Evolutionary conservation across 1,140 invertebrate species (phyloP), one percentile per base, ranked within the genome.

Genomic region (Drosophila asahinai): DNA sequence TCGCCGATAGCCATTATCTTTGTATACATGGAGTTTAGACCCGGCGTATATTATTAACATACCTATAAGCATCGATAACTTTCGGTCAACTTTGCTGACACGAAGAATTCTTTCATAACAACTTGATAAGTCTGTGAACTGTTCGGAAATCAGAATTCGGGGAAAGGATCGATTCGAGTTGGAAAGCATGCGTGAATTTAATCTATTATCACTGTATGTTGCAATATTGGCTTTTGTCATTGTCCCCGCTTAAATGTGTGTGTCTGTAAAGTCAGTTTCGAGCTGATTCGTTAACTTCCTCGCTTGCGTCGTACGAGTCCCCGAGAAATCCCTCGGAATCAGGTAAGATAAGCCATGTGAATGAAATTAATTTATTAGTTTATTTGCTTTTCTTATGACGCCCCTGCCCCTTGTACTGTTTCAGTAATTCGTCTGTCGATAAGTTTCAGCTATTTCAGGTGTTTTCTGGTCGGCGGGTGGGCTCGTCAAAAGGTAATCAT

Each of bases 181-280:
- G 19, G 15, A 55, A 59, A 62, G 52, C 65, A 78, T 78, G 75
- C 75, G 68, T 77, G 75, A 61, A 61, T 68, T 74, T 55, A n/a
- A 55, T 14, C 42, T 12, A 40, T 47, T 42, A 45, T 40, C 33
- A 43, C 14, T 54, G 8, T 59, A 30, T 77, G 55, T 77, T 67
- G 62, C 40, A 59, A 47, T 42, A 45, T 48, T 43, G 33, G 62
- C 57, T 77, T 77, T 60, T 77, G 75, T 77, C 15, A 22, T 55
- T 49, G 75, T 77, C 57, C 36, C 27, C 22, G 65, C 27, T 27
- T 72, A 62, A 22, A 36, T 71, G 52, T 78, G 7, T 78, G 7
- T 71, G 66, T 78, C n/a, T 47, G 38, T 58, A 47, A 51, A 54
- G 40, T 40, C 49, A 25, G 30, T 63, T 77, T 58, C 15, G 48